Evolutionary conservation across 2,113 vertebrate species (phyloP), one percentile per base, ranked within the genome.

Genomic region (Clupea harengus): DNA sequence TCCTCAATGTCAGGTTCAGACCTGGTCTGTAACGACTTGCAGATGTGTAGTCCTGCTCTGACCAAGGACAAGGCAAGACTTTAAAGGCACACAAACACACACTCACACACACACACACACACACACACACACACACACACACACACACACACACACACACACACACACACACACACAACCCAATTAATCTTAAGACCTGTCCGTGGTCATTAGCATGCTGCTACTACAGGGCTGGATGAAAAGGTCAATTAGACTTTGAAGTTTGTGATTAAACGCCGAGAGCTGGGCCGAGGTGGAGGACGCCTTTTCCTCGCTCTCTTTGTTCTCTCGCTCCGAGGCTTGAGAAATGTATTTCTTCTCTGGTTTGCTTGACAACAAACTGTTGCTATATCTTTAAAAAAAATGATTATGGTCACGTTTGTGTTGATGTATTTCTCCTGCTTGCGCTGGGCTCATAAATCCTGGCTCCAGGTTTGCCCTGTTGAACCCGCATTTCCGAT

Each of bases 161-260:
- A 46, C 45, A 46, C 45, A 46, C 45, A 46, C 45, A 46, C 45
- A 46, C 45, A 46, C 45, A 46, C 88, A 90, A 92, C 87, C 90
- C 92, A 92, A 92, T 93, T 92, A 91, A 92, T 93, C 91, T 91
- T 92, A 89, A 88, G 90, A 91, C 91, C 91, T 91, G 92, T 93
- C 91, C 91, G 88, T 85, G 88, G 89, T 92, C 86, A 89, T 93
- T 93, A 92, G 88, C 86, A 90, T 91, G 91, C 91, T 83, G 32
- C 90, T 91, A 92, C 91, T 92, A 91, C 91, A 90, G 93, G 90
- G 91, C 91, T 81, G 87, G 92, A 92, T 93, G 93, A 94, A 93
- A 93, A 92, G 92, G 86, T 88, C 93, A 93, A 93, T 93, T 93
- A 94, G 88, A 91, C 92, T 93, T 94, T 94, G 93, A 94, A 93